These are phyloP conservation scores for Leptinotarsa rubiginosa DNA, from an alignment of 2,888 invertebrate genomes.

Conservation along the genomic window DNA sequence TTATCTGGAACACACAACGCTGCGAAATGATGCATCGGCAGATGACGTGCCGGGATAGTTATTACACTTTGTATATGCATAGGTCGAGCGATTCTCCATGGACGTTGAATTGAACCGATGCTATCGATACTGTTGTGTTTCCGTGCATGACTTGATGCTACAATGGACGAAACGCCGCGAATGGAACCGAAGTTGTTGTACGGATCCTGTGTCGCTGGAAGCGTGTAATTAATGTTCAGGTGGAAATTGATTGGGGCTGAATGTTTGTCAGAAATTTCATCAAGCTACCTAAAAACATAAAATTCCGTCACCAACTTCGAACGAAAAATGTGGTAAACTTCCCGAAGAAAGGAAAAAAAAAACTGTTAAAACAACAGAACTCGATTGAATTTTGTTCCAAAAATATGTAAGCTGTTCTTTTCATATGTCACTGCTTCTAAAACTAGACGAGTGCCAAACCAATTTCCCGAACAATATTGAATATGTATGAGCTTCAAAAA, in stretches of 20 bases:
- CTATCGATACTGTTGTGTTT: conserved; percentile 14
- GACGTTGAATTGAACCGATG: background rate
- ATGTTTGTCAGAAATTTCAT: too few species aligned
- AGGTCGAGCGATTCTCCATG: conserved; percentile 3
- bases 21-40: conserved; percentile 35
- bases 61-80: conserved; percentile 4
- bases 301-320: too few species aligned
- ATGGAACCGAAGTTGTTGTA: background rate
- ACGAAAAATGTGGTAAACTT: too few species aligned
- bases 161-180: conserved; percentile 1
- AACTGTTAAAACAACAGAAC: too few species aligned
- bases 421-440: too few species aligned
- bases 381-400: too few species aligned
- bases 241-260: background rate
- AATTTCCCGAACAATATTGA: conserved; percentile 25
- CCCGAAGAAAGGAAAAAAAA: too few species aligned
- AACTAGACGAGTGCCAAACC: background rate
- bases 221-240: background rate
- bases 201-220: background rate
- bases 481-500: conserved; percentile 32
- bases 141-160: conserved; percentile 5
- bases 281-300: too few species aligned
- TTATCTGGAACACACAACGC: conserved; percentile 31
- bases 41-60: conserved; percentile 35
- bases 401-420: too few species aligned